A percentile compares a stretch with the other conserved stretches of the same genome.
Conservation (phyloP, 2,113 vertebrate species). For the Rhea americana region DNA sequence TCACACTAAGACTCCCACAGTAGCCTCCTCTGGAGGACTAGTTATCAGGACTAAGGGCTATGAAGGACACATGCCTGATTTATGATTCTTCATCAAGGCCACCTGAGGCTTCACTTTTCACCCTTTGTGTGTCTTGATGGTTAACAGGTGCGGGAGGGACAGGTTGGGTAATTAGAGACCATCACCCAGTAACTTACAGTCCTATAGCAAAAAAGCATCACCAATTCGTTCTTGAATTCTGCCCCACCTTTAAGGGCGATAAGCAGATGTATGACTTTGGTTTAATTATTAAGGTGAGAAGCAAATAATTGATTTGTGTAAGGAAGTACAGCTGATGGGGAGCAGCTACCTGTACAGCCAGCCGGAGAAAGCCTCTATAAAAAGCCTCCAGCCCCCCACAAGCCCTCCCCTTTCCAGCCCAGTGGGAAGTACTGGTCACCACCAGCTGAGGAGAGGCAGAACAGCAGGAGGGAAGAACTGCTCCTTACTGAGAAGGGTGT, state of each 20-base stretch:
- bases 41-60: accelerated
- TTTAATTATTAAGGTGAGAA: neutral
- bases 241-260: too few relatives aligned
- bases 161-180: too few relatives aligned
- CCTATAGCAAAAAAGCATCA: neutral
- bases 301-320: neutral
- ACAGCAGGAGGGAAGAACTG: too few relatives aligned
- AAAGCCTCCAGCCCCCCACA: neutral
- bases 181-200: accelerated
- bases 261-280: neutral
- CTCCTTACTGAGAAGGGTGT: accelerated
- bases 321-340: neutral
- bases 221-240: neutral
- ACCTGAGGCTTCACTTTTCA: accelerated
- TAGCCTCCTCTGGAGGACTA: accelerated
- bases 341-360: neutral
- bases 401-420: accelerated
- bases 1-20: accelerated
- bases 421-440: accelerated
- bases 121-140: neutral
- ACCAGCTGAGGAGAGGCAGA: too few relatives aligned
- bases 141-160: neutral
- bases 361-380: accelerated
- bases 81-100: accelerated
- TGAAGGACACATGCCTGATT: accelerated